phyloP scores from a whole-genome alignment of 2,888 invertebrate genomes.

The Onchidella celtica region DNA sequence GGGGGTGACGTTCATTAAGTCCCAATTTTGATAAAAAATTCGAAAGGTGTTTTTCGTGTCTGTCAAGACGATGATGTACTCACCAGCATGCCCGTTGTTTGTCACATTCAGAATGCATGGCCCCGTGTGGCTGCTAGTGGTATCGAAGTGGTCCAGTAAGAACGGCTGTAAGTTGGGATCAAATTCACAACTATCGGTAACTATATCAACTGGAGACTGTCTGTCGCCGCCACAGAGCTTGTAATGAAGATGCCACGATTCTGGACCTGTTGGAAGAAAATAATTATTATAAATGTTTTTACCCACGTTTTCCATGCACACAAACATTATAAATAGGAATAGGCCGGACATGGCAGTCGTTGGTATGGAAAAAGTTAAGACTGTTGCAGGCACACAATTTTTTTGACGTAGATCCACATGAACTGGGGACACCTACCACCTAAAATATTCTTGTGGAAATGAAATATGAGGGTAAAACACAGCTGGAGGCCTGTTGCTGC shows the following conservation, averaged over 20 bases:
- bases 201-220: constrained; percentile 34
- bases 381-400: not conserved
- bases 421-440: not conserved
- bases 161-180: constrained; percentile 15
- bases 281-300: too few relatives aligned
- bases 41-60: too few relatives aligned
- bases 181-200: not conserved
- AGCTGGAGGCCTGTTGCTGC: too few relatives aligned
- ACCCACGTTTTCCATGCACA: too few relatives aligned
- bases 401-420: not conserved
- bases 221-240: constrained; percentile 27
- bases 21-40: too few relatives aligned
- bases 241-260: constrained; percentile 38
- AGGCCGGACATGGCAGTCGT: too few relatives aligned
- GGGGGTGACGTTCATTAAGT: too few relatives aligned
- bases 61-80: not conserved
- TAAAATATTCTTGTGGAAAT: too few relatives aligned
- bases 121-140: constrained; percentile 7
- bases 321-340: too few relatives aligned
- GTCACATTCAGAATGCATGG: constrained; percentile 32
- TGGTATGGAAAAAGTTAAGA: too few relatives aligned
- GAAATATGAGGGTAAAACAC: too few relatives aligned
- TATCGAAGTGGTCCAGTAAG: constrained; percentile 29
- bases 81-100: constrained; percentile 41
- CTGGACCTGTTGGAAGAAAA: too few relatives aligned